A percentile compares a stretch with the other conserved stretches of the same genome.
These are phyloP conservation scores for Chunga burmeisteri DNA, from an alignment of 2,113 vertebrate species.

Conservation along the genomic window DNA sequence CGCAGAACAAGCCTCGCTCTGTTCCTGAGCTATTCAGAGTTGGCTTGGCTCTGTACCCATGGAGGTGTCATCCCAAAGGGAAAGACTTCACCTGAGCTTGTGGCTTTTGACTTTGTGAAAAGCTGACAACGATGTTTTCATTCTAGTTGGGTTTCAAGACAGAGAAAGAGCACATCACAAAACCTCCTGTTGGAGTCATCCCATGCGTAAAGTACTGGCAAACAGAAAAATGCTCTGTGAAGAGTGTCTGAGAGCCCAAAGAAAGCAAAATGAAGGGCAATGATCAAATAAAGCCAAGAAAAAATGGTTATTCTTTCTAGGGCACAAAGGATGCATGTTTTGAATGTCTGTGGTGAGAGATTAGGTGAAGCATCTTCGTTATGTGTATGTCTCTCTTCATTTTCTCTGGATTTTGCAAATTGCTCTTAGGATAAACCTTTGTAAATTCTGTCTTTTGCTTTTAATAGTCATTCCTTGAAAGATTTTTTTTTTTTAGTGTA, in stretches of 20 bases:
- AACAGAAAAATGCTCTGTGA: neutral
- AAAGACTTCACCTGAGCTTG: neutral
- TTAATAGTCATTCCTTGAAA: neutral
- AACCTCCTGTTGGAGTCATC: neutral
- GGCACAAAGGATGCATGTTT: neutral
- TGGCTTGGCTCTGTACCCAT: neutral
- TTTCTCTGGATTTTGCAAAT: neutral
- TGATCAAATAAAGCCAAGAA: neutral
- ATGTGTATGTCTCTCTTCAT: neutral
- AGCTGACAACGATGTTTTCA: neutral
- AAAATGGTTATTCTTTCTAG: neutral
- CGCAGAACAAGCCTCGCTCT: neutral
- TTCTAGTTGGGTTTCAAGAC: neutral
- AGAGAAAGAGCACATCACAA: neutral
- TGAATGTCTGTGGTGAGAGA: neutral
- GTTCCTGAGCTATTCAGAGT: neutral
- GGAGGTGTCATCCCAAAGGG: neutral
- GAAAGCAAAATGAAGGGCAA: neutral
- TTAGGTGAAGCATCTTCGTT: neutral
- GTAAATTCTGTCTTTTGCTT: neutral
- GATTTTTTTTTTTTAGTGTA: neutral
- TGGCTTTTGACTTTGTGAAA: slow-evolving; percentile 13
- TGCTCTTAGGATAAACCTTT: neutral
- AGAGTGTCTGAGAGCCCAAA: neutral
- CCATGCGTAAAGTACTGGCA: neutral